Base-by-base conservation (phyloP, 2,888 invertebrate genomes). In the Odiellus spinosus region DNA sequence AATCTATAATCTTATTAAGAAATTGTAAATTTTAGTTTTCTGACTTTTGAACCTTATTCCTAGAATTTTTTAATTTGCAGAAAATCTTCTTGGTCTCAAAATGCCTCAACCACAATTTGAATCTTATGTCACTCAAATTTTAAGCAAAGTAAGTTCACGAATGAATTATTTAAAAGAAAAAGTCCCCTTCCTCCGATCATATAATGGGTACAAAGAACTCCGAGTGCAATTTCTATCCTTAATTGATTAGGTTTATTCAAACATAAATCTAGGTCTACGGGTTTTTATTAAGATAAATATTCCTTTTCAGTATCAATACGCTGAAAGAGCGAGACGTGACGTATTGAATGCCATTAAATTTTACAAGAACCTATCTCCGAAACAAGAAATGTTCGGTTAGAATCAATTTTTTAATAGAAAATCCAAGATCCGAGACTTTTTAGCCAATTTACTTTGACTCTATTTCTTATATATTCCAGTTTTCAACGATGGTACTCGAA, bases 401-500 rank as follows among this genome's bases (percentile, higher is more conserved):
- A 32, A 32, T 8, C 14, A 19, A n/a, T 39, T 47, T 46, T 39
- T 26, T 26, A 26, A 26, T 26, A 26, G 8, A 26, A 26, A 26
- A 26, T 26, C 26, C 26, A 26, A 26, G 26, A 6, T 26, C 26
- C 26, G 26, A 26, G 4, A 26, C 26, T 26, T 26, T 4, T 26
- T 6, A 26, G 8, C 26, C 26, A 26, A 26, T 6, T 26, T 26
- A 8, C 26, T 26, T 26, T 26, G 8, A 4, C 26, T 26, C 26
- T 8, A 26, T 8, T 26, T 8, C 26, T 26, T 26, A 42, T 47
- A n/a, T n/a, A n/a, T 60, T 67, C 1, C 59, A 83, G 88, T 82
- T 49, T 91, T 90, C 64, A 86, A 85, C 63, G 86, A 90, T 74
- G 91, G 91, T 38, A 72, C 72, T 1, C 71, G 74, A 39, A 82